Evolutionary conservation across 1,140 invertebrate species (phyloP), one percentile per base, ranked within the genome.

Genomic region (Atta cephalotes): DNA sequence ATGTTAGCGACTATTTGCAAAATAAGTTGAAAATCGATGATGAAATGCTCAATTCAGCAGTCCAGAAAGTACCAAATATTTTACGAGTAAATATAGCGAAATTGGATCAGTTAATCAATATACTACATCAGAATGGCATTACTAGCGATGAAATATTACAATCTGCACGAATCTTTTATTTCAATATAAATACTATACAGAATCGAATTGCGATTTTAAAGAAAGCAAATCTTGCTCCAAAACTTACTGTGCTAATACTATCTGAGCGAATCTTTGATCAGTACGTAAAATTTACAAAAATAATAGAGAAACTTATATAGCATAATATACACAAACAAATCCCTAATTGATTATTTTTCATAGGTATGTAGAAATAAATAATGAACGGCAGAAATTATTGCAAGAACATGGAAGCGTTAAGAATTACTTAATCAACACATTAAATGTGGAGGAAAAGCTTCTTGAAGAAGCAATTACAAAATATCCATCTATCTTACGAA

Each of bases 111-210:
- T 6, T 84, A 49, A 76, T 84, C 45, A 25, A 31, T 10, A 16
- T 84, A 18, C n/a, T 84, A 18, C 53, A 84, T 0, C 2, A 74
- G 12, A 84, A 74, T 76, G 14, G 28, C 18, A 51, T 84, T 76
- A 62, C 70, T 49, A 84, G 70, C 14, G 6, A 84, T 4, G 58
- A 84, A 16, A 84, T 84, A 51, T 63, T 84, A 62, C 56, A 5
- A 3, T 0, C 51, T 49, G 7, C 4, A 16, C 25, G 7, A 25
- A 76, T 84, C 14, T 62, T 84, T 16, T 63, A 21, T 21, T 76
- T 76, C 6, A 76, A 35, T 31, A 0, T 25, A 35, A 39, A 74
- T 18, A 84, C 35, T 25, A 1, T 84, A 51, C 56, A 63, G n/a
- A 76, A 62, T 0, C 80, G 80, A 74, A 62, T 84, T 51, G 3